Percentiles rank a stretch among this genome's conserved stretches.
phyloP scores from a whole-genome alignment of 2,797 vertebrate species.

The Acanthiza pusilla region DNA sequence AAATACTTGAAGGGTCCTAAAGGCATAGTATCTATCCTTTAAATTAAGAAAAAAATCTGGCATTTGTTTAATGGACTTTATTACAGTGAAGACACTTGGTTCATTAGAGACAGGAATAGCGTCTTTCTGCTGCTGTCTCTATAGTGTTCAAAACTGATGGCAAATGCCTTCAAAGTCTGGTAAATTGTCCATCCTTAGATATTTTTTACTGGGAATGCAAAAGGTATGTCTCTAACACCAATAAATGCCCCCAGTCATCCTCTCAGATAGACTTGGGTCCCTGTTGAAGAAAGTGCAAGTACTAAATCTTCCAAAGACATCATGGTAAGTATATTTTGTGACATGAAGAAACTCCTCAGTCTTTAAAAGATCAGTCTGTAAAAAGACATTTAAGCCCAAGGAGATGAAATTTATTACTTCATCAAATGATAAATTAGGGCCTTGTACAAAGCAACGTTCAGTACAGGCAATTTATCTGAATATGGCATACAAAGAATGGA shows the following conservation, averaged over 20 bases:
- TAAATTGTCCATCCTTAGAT: not conserved
- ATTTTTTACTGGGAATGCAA: not conserved
- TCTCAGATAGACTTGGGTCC: not conserved
- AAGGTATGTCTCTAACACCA: not conserved
- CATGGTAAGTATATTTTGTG: not conserved
- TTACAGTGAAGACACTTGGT: not conserved
- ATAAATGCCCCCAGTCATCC: not conserved
- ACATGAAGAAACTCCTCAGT: not conserved
- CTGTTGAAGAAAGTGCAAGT: not conserved
- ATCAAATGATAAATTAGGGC: not conserved
- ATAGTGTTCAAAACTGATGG: not conserved
- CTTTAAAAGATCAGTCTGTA: not conserved
- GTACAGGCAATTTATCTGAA: not conserved
- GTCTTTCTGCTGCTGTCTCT: not conserved
- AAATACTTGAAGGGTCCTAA: not conserved
- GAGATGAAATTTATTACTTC: not conserved
- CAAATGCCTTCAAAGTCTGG: not conserved
- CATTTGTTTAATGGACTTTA: not conserved
- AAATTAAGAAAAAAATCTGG: not conserved
- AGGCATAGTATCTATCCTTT: rapidly evolving
- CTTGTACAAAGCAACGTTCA: not conserved
- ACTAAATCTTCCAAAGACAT: not conserved
- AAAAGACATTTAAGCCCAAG: not conserved
- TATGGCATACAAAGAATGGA: not conserved
- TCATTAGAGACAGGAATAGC: not conserved